Conservation (phyloP, 2,797 vertebrate genomes). For the Lophius americanus region DNA sequence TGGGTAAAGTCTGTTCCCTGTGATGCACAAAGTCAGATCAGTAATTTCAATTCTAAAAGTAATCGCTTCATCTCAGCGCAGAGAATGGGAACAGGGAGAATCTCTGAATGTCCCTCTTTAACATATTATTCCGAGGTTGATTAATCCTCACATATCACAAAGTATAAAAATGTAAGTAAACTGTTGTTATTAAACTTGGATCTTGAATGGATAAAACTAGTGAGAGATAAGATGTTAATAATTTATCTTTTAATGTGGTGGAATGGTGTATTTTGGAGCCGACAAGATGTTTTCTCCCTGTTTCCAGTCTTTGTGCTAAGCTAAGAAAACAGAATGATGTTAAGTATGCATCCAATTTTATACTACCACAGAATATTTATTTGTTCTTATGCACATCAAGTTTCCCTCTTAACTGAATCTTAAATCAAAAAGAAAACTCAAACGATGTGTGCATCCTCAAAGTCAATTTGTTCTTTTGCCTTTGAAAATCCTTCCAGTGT, state of each 20-base stretch:
- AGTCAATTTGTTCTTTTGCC: conserved; percentile 2
- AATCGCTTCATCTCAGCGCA: not conserved
- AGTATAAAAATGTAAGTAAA: conserved; percentile 1
- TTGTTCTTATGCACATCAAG: not conserved
- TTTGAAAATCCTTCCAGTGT: conserved; percentile 21
- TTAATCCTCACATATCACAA: not conserved
- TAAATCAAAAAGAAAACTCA: conserved; percentile 17
- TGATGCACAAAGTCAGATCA: not conserved
- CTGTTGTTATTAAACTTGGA: not conserved
- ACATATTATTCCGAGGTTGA: not conserved
- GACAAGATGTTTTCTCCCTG: not conserved
- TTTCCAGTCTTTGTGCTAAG: conserved; percentile 21
- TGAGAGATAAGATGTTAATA: too few relatives aligned
- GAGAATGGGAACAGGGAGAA: not conserved
- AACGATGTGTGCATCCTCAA: not conserved
- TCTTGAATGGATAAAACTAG: too few relatives aligned
- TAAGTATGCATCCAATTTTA: not conserved
- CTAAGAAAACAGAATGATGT: conserved; percentile 2
- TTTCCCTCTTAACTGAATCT: conserved; percentile 2
- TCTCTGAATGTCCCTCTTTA: not conserved
- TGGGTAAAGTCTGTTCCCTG: not conserved
- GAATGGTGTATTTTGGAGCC: too few relatives aligned
- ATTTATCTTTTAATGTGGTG: too few relatives aligned
- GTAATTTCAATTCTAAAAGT: not conserved
- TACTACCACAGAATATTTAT: not conserved